Evolutionary conservation across 1,140 invertebrate species (phyloP).

Genomic region (Drosophila simulans): DNA sequence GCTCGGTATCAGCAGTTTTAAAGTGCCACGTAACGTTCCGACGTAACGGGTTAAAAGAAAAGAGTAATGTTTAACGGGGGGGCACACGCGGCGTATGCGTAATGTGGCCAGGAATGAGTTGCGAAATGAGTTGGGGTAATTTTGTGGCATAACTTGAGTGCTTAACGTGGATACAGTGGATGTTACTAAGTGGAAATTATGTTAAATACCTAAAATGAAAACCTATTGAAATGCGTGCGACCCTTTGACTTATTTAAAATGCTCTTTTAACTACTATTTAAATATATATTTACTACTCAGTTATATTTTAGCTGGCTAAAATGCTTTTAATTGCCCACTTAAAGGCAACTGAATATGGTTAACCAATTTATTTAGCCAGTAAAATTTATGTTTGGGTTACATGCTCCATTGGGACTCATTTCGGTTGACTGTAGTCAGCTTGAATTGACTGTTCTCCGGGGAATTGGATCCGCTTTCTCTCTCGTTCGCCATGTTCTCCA

Average conservation of each 20-base stretch:
- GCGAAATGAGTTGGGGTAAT: constrained; percentile 20
- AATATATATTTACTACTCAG: neutral
- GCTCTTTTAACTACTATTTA: neutral
- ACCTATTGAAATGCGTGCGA: neutral
- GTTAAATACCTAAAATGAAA: no score
- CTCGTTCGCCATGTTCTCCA: neutral
- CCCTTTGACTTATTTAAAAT: neutral
- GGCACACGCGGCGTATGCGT: constrained; percentile 37
- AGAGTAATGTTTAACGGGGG: constrained; percentile 6
- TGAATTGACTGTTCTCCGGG: constrained; percentile 13
- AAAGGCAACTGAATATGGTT: neutral
- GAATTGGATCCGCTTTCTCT: neutral
- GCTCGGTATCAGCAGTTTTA: constrained; percentile 38
- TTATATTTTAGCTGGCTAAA: neutral
- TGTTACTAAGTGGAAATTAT: neutral
- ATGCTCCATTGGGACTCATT: constrained; percentile 21
- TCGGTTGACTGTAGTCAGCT: constrained; percentile 27
- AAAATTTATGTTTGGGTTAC: constrained; percentile 12
- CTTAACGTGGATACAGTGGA: neutral
- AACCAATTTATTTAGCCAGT: constrained; percentile 15
- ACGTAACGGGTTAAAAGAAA: neutral
- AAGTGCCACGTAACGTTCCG: constrained; percentile 33
- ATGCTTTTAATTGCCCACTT: neutral
- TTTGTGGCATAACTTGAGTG: constrained; percentile 20
- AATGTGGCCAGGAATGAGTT: constrained; percentile 33